Conservation (phyloP, 1,140 invertebrate species). For the Oncopodura yosiiana region DNA sequence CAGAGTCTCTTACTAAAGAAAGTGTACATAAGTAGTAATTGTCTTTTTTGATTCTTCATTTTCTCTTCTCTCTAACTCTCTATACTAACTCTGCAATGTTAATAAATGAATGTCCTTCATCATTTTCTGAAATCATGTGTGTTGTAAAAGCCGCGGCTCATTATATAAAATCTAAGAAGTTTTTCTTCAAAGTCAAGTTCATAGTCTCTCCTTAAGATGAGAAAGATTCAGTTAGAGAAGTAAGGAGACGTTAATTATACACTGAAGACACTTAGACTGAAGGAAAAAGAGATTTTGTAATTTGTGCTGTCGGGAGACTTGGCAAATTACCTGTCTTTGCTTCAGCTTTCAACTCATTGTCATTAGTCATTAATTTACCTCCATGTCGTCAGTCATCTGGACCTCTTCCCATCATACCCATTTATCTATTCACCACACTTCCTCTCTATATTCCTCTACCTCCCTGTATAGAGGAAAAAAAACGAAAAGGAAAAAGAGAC, state of each 20-base stretch:
- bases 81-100: conserved; percentile 11
- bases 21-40: conserved; percentile 19
- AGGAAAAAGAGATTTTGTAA: too few species aligned
- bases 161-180: conserved; percentile 18
- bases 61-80: too few species aligned
- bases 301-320: conserved; percentile 18
- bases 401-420: too few species aligned
- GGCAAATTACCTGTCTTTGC: conserved; percentile 27
- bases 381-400: conserved; percentile 22
- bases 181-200: too few species aligned
- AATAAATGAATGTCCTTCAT: conserved; percentile 28
- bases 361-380: conserved; percentile 25
- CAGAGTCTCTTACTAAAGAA: too few species aligned
- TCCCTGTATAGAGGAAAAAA: too few species aligned
- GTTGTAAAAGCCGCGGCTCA: conserved; percentile 8
- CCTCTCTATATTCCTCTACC: too few species aligned
- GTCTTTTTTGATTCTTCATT: conserved; percentile 27
- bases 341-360: conserved; percentile 21
- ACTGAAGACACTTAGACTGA: background rate
- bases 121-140: conserved; percentile 21
- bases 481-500: too few species aligned
- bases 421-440: too few species aligned
- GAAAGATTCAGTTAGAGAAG: background rate
- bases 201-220: too few species aligned
- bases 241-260: conserved; percentile 32